phyloP scores from a whole-genome alignment of 2,113 vertebrate species.

The Callipepla squamata region DNA sequence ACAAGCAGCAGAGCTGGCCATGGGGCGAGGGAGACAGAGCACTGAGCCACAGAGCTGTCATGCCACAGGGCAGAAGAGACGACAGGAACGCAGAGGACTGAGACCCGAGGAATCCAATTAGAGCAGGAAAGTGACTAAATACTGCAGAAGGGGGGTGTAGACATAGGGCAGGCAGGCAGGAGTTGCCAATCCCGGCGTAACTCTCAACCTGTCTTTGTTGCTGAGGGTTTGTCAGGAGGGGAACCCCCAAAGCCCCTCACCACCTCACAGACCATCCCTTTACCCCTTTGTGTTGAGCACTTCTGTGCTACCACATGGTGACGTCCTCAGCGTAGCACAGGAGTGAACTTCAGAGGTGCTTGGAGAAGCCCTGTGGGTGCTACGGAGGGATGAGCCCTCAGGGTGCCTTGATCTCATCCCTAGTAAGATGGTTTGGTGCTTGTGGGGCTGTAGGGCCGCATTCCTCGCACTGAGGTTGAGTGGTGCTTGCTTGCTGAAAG shows the following conservation, averaged over 20 bases:
- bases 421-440: rapidly evolving
- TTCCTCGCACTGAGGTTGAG: not conserved
- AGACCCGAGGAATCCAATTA: not conserved
- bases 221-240: not conserved
- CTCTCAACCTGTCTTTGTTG: not conserved
- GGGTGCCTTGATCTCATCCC: not conserved
- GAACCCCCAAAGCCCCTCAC: not conserved
- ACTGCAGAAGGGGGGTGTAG: not conserved
- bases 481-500: rapidly evolving
- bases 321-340: not conserved
- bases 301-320: not conserved
- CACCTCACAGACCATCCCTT: not conserved
- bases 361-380: not conserved
- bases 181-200: not conserved
- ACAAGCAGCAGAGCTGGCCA: not conserved
- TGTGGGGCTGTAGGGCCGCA: not conserved
- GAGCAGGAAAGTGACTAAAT: not conserved
- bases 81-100: not conserved
- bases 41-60: not conserved
- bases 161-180: not conserved
- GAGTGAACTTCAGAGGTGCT: not conserved
- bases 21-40: rapidly evolving
- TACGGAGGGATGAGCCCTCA: not conserved
- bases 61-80: not conserved
- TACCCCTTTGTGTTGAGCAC: not conserved